Evolutionary conservation across 2,113 vertebrate species (phyloP).

Genomic region (Dasypus novemcinctus): DNA sequence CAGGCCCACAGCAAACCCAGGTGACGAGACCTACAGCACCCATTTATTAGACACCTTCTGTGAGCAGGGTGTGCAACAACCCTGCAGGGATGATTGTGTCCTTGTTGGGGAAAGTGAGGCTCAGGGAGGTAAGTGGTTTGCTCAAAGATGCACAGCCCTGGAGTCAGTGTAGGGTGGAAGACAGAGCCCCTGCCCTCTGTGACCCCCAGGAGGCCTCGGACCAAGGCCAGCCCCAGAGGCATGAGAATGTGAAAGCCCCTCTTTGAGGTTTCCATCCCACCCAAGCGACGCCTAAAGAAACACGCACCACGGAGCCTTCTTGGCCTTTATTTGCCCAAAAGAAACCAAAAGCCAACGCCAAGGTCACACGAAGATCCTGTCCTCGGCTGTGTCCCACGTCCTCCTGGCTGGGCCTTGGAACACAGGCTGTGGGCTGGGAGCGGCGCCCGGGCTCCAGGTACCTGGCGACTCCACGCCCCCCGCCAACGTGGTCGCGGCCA

Average conservation of each 20-base stretch:
- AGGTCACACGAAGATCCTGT: not conserved
- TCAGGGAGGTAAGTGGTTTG: not conserved
- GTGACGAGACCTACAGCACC: rapidly evolving
- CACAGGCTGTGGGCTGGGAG: not conserved
- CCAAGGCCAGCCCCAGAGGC: not conserved
- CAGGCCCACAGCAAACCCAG: not conserved
- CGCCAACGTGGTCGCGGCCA: rapidly evolving
- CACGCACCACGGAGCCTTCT: not conserved
- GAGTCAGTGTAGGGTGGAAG: too few species aligned
- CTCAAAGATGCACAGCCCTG: not conserved
- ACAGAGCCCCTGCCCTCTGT: not conserved
- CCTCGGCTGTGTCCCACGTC: not conserved
- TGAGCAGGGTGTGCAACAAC: not conserved
- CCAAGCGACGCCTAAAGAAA: not conserved
- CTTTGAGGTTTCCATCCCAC: rapidly evolving
- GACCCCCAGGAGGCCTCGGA: not conserved
- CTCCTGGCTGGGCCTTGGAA: not conserved
- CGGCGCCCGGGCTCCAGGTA: not conserved
- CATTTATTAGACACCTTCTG: not conserved
- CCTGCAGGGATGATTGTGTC: not conserved
- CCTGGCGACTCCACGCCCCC: not conserved
- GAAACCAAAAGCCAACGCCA: not conserved
- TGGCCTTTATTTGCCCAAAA: slow-evolving; percentile 61
- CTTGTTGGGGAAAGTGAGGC: not conserved
- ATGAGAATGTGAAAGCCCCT: not conserved